phyloP scores from a whole-genome alignment of 92 coral and sea anemone species.

The Chrysogorgia sp. region DNA sequence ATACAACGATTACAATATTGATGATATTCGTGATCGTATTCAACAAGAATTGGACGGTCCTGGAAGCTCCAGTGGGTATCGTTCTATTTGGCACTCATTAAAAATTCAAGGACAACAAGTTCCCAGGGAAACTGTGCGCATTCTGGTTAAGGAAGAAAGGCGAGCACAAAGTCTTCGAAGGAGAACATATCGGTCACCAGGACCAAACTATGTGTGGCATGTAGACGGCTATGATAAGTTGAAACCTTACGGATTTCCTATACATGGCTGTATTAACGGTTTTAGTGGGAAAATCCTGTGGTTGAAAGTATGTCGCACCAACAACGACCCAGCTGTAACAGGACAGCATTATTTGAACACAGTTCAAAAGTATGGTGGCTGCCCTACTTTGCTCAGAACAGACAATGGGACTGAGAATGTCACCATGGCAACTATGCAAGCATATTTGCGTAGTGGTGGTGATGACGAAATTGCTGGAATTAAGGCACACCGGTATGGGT shows the following conservation, averaged over 20 bases:
- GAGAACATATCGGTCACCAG: conserved; percentile 51
- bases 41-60: conserved; percentile 46
- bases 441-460: conserved; percentile 9
- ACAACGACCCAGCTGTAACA: conserved; percentile 36
- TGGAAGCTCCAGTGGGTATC: conserved; percentile 53
- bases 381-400: conserved; percentile 22
- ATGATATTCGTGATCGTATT: conserved; percentile 49
- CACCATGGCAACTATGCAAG: conserved; percentile 19
- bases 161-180: conserved; percentile 56
- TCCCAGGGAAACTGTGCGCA: conserved; percentile 57
- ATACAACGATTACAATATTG: conserved; percentile 35
- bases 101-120: conserved; percentile 61
- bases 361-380: conserved; percentile 12
- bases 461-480: conserved; percentile 15
- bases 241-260: conserved; percentile 48
- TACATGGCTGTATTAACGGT: conserved; percentile 55
- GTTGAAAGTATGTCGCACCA: conserved; percentile 28
- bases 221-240: conserved; percentile 51
- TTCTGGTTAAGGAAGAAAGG: conserved; percentile 54
- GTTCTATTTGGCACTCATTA: conserved; percentile 59
- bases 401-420: conserved; percentile 30
- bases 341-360: conserved; percentile 7
- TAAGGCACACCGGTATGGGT: conserved; percentile 29
- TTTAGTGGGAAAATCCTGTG: conserved; percentile 35
- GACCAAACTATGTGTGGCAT: conserved; percentile 62